These are phyloP conservation scores for Stegodyphus dumicola DNA, from an alignment of 1,140 invertebrate genomes.

Conservation along the genomic window DNA sequence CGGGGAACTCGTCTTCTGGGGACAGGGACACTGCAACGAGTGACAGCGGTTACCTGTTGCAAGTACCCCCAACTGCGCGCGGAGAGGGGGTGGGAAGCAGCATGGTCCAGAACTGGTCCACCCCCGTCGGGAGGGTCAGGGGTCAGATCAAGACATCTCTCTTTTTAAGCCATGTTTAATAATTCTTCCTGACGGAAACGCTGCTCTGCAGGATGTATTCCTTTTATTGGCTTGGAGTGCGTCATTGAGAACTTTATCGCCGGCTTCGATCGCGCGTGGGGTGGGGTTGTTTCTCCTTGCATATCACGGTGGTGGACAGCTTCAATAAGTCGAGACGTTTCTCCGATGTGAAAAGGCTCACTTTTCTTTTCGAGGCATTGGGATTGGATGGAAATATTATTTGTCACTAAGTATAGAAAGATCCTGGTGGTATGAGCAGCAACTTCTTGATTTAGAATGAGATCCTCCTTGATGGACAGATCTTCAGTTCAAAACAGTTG, in stretches of 20 bases:
- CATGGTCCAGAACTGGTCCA: background rate
- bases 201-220: background rate
- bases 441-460: too few species aligned
- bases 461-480: too few species aligned
- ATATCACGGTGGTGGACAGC: too few species aligned
- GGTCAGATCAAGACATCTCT: constrained; percentile 20
- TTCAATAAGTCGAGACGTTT: too few species aligned
- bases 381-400: too few species aligned
- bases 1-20: background rate
- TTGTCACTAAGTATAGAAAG: too few species aligned
- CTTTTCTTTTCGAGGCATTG: too few species aligned
- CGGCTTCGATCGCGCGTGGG: too few species aligned
- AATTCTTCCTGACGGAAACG: background rate
- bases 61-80: constrained; percentile 10
- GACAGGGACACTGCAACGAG: constrained; percentile 4
- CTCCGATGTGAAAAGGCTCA: too few species aligned
- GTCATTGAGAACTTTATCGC: background rate
- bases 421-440: too few species aligned
- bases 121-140: background rate
- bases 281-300: too few species aligned
- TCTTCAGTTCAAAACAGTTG: too few species aligned
- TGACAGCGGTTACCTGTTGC: constrained; percentile 12
- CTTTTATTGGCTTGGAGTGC: background rate
- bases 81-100: background rate
- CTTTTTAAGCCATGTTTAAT: background rate